phyloP scores from a whole-genome alignment of 2,113 vertebrate species.

The Seriola quinqueradiata region DNA sequence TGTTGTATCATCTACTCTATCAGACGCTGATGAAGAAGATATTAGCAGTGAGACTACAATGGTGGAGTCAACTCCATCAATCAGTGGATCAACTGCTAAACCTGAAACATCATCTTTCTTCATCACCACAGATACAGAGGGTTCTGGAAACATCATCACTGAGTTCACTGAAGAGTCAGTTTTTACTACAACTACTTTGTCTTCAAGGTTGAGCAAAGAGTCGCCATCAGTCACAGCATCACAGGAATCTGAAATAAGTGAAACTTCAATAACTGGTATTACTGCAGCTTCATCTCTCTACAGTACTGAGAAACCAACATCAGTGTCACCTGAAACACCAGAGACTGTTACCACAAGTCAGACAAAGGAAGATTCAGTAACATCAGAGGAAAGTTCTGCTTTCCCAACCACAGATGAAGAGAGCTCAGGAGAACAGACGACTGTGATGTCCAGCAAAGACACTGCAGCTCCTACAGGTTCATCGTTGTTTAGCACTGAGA shows the following conservation, averaged over 20 bases:
- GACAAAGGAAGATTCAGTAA: too few species aligned
- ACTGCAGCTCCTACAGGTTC: background rate
- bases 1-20: background rate
- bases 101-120: background rate
- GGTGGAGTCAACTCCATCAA: background rate
- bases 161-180: too few species aligned
- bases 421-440: conserved; percentile 3
- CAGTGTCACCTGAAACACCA: conserved; percentile 7
- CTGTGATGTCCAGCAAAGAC: background rate
- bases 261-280: background rate
- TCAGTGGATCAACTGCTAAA: background rate
- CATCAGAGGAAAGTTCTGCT: background rate
- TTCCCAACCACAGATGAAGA: background rate
- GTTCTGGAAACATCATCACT: background rate
- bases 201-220: too few species aligned
- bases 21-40: background rate
- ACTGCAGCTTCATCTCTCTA: background rate
- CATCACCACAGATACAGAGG: fast-evolving
- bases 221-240: conserved; percentile 1
- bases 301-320: conserved; percentile 33
- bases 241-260: background rate
- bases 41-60: background rate
- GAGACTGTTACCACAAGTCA: background rate
- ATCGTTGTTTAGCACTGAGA: too few species aligned
- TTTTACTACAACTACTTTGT: too few species aligned